Percentiles rank a stretch among this genome's conserved stretches.
Evolutionary conservation across 2,888 invertebrate species (phyloP).

Genomic region (Brenthis daphne): DNA sequence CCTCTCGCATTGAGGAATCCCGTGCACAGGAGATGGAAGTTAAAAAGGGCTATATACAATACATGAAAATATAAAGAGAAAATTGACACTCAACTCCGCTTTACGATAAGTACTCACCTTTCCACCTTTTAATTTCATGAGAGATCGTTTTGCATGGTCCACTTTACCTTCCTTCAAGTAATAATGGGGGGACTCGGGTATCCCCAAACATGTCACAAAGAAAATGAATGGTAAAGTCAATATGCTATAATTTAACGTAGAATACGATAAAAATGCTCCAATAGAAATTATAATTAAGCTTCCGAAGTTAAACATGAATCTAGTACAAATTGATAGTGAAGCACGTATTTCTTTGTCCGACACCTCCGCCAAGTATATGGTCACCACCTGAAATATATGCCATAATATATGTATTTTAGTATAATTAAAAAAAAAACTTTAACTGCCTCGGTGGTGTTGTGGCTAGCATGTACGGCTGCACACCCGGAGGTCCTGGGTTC

Average conservation of each 20-base stretch:
- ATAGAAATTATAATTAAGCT: conserved; percentile 63
- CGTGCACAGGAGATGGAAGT: too few relatives aligned
- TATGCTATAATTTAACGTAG: conserved; percentile 65
- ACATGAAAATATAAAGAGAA: too few relatives aligned
- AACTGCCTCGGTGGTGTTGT: too few relatives aligned
- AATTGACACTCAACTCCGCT: too few relatives aligned
- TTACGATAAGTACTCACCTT: conserved; percentile 46
- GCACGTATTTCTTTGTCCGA: conserved; percentile 72
- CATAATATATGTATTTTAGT: background rate
- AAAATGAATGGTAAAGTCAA: conserved; percentile 69
- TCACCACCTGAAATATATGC: conserved; percentile 57
- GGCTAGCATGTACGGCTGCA: too few relatives aligned
- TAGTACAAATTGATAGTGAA: conserved; percentile 53
- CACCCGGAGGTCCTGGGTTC: too few relatives aligned
- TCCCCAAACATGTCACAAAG: conserved; percentile 73
- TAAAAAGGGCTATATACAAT: too few relatives aligned
- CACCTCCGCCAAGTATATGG: conserved; percentile 71
- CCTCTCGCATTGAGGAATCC: too few relatives aligned
- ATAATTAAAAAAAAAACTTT: background rate
- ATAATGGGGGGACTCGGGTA: conserved; percentile 84
- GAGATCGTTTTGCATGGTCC: conserved; percentile 64
- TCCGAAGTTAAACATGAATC: conserved; percentile 65
- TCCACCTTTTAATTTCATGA: conserved; percentile 60
- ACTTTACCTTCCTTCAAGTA: conserved; percentile 76
- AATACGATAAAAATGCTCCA: conserved; percentile 65